These are phyloP conservation scores for Cossypha heuglini DNA, from an alignment of 2,797 vertebrate species.

Conservation along the genomic window DNA sequence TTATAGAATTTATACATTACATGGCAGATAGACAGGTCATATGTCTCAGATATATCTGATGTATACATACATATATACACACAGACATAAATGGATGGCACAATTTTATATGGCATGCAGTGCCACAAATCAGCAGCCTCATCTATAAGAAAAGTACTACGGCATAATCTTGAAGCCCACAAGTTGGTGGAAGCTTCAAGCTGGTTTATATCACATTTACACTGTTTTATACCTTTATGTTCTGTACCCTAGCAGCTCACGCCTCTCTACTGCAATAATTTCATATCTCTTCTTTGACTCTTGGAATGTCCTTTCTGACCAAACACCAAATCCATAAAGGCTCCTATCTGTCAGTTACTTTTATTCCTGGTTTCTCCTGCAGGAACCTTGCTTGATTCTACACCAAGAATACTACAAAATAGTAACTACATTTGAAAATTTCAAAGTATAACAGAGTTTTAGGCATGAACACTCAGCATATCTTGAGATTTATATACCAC, in stretches of 20 bases:
- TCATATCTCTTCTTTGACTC: not conserved
- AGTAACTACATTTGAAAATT: not conserved
- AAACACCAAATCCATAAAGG: not conserved
- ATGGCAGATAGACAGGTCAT: not conserved
- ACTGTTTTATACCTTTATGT: not conserved
- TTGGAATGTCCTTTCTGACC: not conserved
- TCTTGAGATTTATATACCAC: not conserved
- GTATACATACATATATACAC: accelerated
- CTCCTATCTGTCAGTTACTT: not conserved
- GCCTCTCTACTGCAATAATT: not conserved
- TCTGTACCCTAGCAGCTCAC: not conserved
- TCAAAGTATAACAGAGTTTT: not conserved
- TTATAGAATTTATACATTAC: not conserved
- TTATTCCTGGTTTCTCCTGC: not conserved
- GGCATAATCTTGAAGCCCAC: not conserved
- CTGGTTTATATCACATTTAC: not conserved
- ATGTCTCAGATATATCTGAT: not conserved
- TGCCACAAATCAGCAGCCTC: not conserved
- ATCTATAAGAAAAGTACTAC: not conserved
- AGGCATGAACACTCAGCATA: not conserved
- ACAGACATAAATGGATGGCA: not conserved
- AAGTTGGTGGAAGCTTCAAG: not conserved
- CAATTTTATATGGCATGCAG: not conserved
- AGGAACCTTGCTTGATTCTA: not conserved
- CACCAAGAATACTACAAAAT: accelerated